Conservation (phyloP, 2,113 vertebrate species). For the Eurystomus gularis region DNA sequence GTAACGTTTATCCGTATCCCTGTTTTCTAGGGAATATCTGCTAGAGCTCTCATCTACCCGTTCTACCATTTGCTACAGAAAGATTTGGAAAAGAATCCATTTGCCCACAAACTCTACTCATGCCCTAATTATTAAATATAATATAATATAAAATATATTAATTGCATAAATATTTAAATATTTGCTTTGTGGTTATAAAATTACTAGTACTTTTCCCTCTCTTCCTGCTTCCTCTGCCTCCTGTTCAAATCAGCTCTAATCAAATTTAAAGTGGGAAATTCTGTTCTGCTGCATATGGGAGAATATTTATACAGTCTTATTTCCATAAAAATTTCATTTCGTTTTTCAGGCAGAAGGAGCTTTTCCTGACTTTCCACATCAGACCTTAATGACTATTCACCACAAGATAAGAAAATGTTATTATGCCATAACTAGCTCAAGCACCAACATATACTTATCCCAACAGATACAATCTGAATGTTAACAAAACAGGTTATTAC, state of each 20-base stretch:
- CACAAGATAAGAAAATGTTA: conserved; percentile 43
- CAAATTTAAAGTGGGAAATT: conserved; percentile 46
- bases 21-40: background rate
- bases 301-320: background rate
- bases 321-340: conserved; percentile 21
- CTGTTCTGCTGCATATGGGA: conserved; percentile 9
- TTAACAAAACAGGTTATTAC: conserved; percentile 29
- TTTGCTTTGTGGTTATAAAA: background rate
- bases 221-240: conserved; percentile 23
- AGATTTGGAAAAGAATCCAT: background rate
- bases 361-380: conserved; percentile 57
- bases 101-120: background rate
- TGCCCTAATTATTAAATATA: background rate
- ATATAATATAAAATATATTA: background rate
- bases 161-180: conserved; percentile 1
- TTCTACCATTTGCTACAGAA: background rate
- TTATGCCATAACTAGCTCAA: background rate
- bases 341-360: conserved; percentile 53
- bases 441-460: background rate
- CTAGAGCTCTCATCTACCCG: rapidly evolving
- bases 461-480: conserved; percentile 11
- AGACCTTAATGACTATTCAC: conserved; percentile 9
- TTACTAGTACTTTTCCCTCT: background rate
- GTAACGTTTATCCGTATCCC: background rate
- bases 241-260: conserved; percentile 8